Conservation (phyloP, 2,113 vertebrate genomes). For the Callocephalon fimbriatum region DNA sequence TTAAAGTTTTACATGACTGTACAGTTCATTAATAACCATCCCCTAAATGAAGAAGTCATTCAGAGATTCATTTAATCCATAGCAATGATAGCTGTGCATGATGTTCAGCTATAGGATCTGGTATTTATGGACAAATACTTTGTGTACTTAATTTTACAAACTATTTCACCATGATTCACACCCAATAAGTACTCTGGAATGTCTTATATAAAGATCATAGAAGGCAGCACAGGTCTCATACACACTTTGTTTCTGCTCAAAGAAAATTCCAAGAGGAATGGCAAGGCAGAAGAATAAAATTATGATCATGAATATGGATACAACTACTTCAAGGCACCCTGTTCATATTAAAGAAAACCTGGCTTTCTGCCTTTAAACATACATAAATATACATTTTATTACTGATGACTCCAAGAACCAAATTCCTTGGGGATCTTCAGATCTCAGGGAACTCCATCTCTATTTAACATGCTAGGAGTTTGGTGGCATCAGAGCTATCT, state of each 20-base stretch:
- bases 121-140: neutral
- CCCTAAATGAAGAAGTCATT: neutral
- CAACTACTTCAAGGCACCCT: neutral
- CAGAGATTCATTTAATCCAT: neutral
- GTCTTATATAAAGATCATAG: neutral
- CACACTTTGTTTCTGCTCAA: neutral
- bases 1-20: neutral
- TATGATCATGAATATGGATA: neutral
- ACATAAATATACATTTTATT: neutral
- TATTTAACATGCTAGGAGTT: neutral
- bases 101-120: neutral
- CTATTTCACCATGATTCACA: neutral
- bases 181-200: neutral
- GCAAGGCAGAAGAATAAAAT: neutral
- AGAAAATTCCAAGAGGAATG: neutral
- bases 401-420: neutral
- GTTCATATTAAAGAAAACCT: neutral
- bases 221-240: neutral
- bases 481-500: neutral
- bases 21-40: neutral
- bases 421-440: neutral
- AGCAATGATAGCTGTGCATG: neutral
- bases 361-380: neutral
- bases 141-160: neutral
- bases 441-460: neutral